These are phyloP conservation scores for Stenolophus ochropezus DNA, from an alignment of 2,888 invertebrate species.

Conservation along the genomic window DNA sequence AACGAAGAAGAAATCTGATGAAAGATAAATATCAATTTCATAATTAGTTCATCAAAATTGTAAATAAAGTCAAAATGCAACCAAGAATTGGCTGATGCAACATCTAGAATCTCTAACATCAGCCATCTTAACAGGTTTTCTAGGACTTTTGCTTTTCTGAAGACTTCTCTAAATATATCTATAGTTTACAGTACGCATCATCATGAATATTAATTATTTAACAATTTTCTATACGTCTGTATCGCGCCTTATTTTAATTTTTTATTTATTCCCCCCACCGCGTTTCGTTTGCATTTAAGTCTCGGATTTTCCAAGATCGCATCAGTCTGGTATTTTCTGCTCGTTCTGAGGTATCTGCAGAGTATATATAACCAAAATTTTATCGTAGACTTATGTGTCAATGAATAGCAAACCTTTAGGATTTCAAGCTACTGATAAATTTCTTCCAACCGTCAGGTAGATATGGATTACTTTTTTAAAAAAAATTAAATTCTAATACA, in stretches of 20 bases:
- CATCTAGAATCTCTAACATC: constrained; percentile 63
- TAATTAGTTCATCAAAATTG: constrained; percentile 12
- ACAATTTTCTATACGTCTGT: constrained; percentile 21
- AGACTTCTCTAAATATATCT: constrained; percentile 45
- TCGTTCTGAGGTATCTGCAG: constrained; percentile 28
- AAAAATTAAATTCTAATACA: not conserved
- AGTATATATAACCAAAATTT: constrained; percentile 16
- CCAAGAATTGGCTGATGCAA: constrained; percentile 63
- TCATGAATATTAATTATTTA: constrained; percentile 51
- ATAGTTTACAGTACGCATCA: constrained; percentile 30
- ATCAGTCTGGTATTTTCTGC: constrained; percentile 38
- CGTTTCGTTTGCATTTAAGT: not conserved
- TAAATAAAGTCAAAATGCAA: constrained; percentile 45
- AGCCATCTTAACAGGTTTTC: constrained; percentile 58
- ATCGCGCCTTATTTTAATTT: constrained; percentile 51
- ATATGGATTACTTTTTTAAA: constrained; percentile 57
- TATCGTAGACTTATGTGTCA: constrained; percentile 70
- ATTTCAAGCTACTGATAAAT: constrained; percentile 70
- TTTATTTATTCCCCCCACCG: constrained; percentile 16
- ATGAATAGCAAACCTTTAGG: constrained; percentile 71
- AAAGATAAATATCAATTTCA: constrained; percentile 36
- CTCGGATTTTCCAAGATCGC: constrained; percentile 35
- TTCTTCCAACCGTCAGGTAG: constrained; percentile 71
- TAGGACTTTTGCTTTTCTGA: constrained; percentile 36
- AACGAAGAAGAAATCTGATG: constrained; percentile 35